Conservation (phyloP, 30 jellyfish, hydroid and myxozoan species). For the Pseudorhiza aurosa region DNA sequence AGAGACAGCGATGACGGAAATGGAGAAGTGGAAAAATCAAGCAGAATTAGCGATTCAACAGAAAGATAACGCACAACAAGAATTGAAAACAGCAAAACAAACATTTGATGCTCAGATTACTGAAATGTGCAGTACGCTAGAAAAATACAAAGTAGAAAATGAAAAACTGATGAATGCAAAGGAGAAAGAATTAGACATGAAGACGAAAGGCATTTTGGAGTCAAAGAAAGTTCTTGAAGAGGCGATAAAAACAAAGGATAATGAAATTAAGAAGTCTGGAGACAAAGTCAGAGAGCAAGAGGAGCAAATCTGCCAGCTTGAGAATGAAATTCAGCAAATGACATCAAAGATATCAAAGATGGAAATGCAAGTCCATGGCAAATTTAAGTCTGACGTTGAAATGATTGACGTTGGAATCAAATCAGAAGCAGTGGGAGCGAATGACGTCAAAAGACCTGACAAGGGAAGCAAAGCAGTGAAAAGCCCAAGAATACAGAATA, state of each 20-base stretch:
- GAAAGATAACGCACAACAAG: conserved; percentile 30
- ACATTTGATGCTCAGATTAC: conserved; percentile 49
- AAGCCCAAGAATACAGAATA: neutral
- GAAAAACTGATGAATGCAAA: conserved; percentile 82
- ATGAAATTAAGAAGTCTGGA: conserved; percentile 8
- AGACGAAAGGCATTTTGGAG: conserved; percentile 42
- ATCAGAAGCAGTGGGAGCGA: neutral
- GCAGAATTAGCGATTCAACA: conserved; percentile 24
- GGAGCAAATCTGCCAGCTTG: conserved; percentile 2
- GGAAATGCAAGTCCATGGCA: neutral
- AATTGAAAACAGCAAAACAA: conserved; percentile 44
- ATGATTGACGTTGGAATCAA: neutral
- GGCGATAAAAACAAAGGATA: conserved; percentile 1
- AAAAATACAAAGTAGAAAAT: conserved; percentile 85
- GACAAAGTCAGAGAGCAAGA: conserved; percentile 6
- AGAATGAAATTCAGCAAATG: neutral
- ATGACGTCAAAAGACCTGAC: neutral
- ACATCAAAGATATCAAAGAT: neutral
- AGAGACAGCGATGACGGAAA: neutral
- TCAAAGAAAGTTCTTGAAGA: conserved; percentile 21
- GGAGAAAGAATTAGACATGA: conserved; percentile 74
- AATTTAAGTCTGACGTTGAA: conserved; percentile 5
- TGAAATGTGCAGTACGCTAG: conserved; percentile 91
- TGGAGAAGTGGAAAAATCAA: conserved; percentile 44
- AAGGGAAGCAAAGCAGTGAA: neutral